Percentiles rank a stretch among this genome's conserved stretches.
phyloP scores from a whole-genome alignment of 2,888 invertebrate genomes.

The Drosophila meridionalis region DNA sequence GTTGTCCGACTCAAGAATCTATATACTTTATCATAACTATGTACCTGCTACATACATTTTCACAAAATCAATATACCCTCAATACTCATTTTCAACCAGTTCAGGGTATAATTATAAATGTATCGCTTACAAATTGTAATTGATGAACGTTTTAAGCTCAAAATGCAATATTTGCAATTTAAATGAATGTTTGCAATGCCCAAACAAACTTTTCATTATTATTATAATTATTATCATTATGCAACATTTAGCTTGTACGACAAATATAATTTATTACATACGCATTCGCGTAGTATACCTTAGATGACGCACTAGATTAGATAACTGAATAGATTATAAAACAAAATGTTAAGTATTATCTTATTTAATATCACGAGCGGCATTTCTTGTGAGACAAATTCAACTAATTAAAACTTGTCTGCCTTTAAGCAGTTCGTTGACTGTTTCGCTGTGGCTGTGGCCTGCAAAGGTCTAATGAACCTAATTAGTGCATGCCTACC shows the following conservation, averaged over 20 bases:
- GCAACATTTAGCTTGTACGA: slow-evolving; percentile 19
- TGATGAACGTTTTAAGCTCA: neutral
- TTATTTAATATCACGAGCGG: slow-evolving; percentile 8
- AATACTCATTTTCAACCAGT: too few species aligned
- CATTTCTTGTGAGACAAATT: neutral
- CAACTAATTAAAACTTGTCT: slow-evolving; percentile 22
- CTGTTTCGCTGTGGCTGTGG: neutral
- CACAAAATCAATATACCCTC: neutral
- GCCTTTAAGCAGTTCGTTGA: slow-evolving; percentile 21
- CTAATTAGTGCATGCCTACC: slow-evolving; percentile 42
- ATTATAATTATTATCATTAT: slow-evolving; percentile 7
- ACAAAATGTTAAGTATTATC: neutral
- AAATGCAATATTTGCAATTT: slow-evolving; percentile 10
- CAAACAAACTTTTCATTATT: neutral
- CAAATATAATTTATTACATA: slow-evolving; percentile 31
- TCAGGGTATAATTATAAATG: neutral
- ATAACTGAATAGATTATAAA: slow-evolving; percentile 7
- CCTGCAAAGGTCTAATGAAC: neutral
- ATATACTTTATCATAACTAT: neutral
- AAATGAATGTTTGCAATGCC: neutral
- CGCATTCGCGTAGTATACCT: slow-evolving; percentile 22
- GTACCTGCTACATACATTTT: neutral
- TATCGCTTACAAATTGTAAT: slow-evolving; percentile 6
- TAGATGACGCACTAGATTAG: slow-evolving; percentile 35
- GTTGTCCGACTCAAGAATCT: neutral